phyloP scores from a whole-genome alignment of 2,888 invertebrate genomes.

The Boloria selene region DNA sequence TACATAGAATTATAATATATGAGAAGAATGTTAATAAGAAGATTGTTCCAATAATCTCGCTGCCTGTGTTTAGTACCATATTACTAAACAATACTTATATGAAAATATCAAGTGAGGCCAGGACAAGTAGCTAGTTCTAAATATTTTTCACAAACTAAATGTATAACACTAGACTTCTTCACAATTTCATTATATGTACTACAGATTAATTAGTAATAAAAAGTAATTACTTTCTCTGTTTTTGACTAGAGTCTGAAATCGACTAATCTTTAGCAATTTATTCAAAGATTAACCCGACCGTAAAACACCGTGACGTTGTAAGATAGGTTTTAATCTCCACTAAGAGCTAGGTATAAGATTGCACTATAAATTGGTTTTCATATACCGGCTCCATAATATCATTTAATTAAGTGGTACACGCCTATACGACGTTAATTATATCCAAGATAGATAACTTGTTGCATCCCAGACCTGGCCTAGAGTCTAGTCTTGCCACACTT shows the following conservation, averaged over 20 bases:
- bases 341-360: slow-evolving; percentile 23
- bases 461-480: not conserved
- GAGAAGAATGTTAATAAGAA: too few relatives aligned
- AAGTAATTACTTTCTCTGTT: not conserved
- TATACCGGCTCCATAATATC: slow-evolving; percentile 46
- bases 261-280: slow-evolving; percentile 20
- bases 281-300: slow-evolving; percentile 27
- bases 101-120: too few relatives aligned
- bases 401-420: slow-evolving; percentile 62
- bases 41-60: too few relatives aligned
- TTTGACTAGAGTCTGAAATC: not conserved
- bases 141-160: too few relatives aligned
- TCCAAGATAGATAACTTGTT: slow-evolving; percentile 26
- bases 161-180: too few relatives aligned
- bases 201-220: not conserved
- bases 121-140: too few relatives aligned
- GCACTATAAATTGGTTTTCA: slow-evolving; percentile 32
- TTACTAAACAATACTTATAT: too few relatives aligned
- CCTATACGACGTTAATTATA: slow-evolving; percentile 52
- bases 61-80: too few relatives aligned
- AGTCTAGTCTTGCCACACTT: not conserved
- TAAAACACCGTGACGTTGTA: slow-evolving; percentile 27
- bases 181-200: not conserved
- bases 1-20: too few relatives aligned
- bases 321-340: slow-evolving; percentile 29